Conservation (phyloP, 2,888 invertebrate species). For the Ariolimax columbianus region DNA sequence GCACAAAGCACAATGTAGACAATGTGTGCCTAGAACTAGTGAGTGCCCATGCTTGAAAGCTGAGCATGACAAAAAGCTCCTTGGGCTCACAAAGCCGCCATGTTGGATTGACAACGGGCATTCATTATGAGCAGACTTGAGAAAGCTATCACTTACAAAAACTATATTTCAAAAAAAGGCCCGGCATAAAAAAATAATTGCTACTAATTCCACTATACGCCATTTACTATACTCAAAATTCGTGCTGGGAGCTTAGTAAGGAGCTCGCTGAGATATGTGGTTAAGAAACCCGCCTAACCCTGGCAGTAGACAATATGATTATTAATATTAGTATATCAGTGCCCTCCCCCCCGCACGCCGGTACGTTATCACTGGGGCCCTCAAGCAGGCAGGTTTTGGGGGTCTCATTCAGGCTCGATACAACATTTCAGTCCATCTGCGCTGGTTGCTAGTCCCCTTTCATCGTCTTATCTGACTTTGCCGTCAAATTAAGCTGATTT, state of each 20-base stretch:
- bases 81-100: conserved; percentile 27
- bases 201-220: neutral
- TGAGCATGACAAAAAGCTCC: neutral
- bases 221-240: neutral
- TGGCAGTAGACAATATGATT: neutral
- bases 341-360: too few relatives aligned
- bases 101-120: conserved; percentile 6
- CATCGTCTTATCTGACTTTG: too few relatives aligned
- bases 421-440: too few relatives aligned
- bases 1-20: neutral
- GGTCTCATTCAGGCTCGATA: too few relatives aligned
- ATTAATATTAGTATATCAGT: neutral
- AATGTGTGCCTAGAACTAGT: neutral
- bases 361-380: too few relatives aligned
- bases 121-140: conserved; percentile 26
- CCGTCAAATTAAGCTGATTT: too few relatives aligned
- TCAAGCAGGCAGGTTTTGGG: too few relatives aligned
- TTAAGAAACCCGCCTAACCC: neutral
- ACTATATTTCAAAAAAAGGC: neutral
- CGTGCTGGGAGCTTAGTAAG: neutral
- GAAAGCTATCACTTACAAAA: conserved; percentile 5
- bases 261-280: neutral
- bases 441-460: too few relatives aligned
- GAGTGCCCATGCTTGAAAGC: neutral
- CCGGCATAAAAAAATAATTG: neutral